Evolutionary conservation across 2,888 invertebrate genomes (phyloP), one percentile per base, ranked within the genome.

Genomic region (Stenodera caucasica): DNA sequence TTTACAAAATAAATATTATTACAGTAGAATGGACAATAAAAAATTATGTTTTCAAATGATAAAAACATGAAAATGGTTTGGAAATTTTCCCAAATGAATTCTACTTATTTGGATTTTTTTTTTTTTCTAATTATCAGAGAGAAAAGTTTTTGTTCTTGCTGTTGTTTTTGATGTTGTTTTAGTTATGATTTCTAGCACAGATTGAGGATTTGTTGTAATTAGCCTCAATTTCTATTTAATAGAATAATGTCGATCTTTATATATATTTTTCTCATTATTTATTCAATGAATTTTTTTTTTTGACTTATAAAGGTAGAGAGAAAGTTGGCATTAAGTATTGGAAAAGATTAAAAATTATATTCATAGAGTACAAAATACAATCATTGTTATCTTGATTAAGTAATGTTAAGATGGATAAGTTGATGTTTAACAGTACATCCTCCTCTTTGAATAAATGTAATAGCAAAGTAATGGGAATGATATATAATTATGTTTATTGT

Each of bases 161-260:
- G 2, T 40, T 40, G 15, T 35, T 35, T n/a, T 35, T 35, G 35
- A 14, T 35, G 6, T 35, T 35, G 35, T 35, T 35, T 6, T 14
- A 2, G 37, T 15, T 21, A 45, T 45, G 26, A 26, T 26, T 26
- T 26, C 26, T 26, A 26, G 7, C 26, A 26, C 26, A 26, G 26
- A 26, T 26, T 26, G 7, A 26, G 26, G 7, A 26, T 26, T 11
- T 11, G 15, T 1, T 45, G 45, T 21, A 45, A 45, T 45, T 45
- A 45, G 45, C 45, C 45, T 45, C 45, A 21, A 45, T 45, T 45
- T 45, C 45, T 45, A 45, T 21, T 21, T 37, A 37, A 15, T 37
- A 15, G 37, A 37, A 37, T 15, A 45, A 45, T 45, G 45, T 21
- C 45, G 12, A 45, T 21, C 45, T 18, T 40, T 40, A 26, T 5